Evolutionary conservation across 2,888 invertebrate species (phyloP), one percentile per base, ranked within the genome.

Genomic region (Lithophane ornitopus): DNA sequence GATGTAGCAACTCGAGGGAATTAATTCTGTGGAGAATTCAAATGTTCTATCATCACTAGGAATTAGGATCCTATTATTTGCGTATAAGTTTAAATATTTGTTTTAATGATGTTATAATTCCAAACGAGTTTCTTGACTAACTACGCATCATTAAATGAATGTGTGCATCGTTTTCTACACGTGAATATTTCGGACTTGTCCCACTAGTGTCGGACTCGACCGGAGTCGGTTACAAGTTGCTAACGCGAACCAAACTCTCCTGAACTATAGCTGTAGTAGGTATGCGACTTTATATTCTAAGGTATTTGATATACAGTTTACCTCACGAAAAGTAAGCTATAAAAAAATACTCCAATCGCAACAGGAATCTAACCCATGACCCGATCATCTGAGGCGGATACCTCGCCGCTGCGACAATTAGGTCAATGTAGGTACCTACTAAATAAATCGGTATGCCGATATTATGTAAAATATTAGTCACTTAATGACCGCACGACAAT

Each of bases 311-410:
- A 8, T 0, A 41, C 34, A 34, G 34, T 34, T 34, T 41, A 44
- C 9, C 62, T 16, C n/a, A 39, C 26, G 0, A 22, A 44, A 39
- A 26, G 19, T 19, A 65, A 65, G 14, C 26, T 19, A 14, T n/a
- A n/a, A 11, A 28, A 19, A 9, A 28, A 14, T 19, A 34, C 34
- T 34, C 11, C 11, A 67, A 58, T 73, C 54, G 34, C 39, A 54
- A 34, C 56, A 28, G 16, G 14, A 67, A 84, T 70, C 58, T 81
- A 56, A 84, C 70, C 70, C 52, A 28, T 74, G 80, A 74, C 80
- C 80, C 39, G 9, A 49, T 12, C 66, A 46, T 34, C 14, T 46
- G 19, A 28, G 14, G 44, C 66, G 74, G 67, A 72, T 59, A 52
- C 49, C 19, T 54, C 22, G 54, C 7, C 41, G 28, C 16, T 8